Conservation (phyloP, 53 echinoderm and acorn worm species). For the Patiria pectinifera region DNA sequence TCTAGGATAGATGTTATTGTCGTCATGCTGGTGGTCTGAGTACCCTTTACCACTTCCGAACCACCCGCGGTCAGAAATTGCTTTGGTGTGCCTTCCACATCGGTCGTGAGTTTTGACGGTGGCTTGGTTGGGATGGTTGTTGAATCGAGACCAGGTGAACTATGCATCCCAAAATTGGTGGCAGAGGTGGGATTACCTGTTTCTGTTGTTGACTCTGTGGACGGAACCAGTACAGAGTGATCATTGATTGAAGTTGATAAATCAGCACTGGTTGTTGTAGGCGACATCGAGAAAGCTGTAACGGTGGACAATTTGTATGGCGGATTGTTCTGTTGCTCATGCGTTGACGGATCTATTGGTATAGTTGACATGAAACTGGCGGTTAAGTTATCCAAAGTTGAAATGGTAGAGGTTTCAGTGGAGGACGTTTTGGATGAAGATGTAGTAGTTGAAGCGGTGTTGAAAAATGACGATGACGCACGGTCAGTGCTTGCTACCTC, state of each 20-base stretch:
- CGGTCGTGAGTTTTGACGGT: neutral
- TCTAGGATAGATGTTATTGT: neutral
- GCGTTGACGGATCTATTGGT: neutral
- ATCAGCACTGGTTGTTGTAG: neutral
- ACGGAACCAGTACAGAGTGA: neutral
- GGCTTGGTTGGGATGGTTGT: neutral
- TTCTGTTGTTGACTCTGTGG: neutral
- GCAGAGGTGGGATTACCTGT: neutral
- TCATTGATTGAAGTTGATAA: neutral
- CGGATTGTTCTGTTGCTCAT: no score
- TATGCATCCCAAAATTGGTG: neutral
- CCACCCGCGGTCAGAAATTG: neutral
- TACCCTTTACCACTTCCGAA: neutral
- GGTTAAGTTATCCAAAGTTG: neutral
- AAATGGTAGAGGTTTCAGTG: neutral
- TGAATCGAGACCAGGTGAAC: neutral
- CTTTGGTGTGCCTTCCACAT: neutral
- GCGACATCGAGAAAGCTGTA: no score
- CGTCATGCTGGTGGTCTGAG: neutral
- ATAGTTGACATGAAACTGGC: no score
- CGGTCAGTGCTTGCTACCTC: no score
- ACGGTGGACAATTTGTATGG: no score
- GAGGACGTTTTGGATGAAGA: no score
- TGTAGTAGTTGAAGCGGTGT: no score
- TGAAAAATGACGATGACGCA: no score